Base-by-base conservation (phyloP, 2,888 invertebrate genomes). In the Drosophila antonietae region DNA sequence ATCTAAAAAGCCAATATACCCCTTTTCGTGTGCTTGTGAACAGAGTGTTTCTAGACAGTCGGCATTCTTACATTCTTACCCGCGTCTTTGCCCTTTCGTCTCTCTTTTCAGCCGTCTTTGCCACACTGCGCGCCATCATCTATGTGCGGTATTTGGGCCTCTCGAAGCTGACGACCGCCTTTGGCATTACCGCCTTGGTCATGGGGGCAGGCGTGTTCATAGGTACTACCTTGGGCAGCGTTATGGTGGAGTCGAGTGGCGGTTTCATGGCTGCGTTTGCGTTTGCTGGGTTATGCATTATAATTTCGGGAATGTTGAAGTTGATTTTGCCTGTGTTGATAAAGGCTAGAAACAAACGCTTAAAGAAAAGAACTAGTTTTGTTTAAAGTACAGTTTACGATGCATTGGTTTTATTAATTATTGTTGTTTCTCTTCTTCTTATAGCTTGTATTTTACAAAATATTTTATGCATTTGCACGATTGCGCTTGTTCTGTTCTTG, bases 111-210 rank as follows among this genome's bases (percentile, higher is more conserved):
- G 97, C 97, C 28, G 95, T 95, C 47, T 96, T 95, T 90, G 95
- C 96, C 10, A 95, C 96, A 0, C 93, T 97, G 55, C 94, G 97
- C 72, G 95, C 97, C 31, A 95, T 97, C 58, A 94, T 97, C 59
- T 94, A 96, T 64, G 97, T 97, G 9, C 96, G 96, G 80, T 93
- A 96, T 20, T 91, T 97, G 61, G 96, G 97, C 0, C 93, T 97
- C 76, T 95, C 96, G 73, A 95, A 95, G 85, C 92, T 97, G 70
- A 97, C 96, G 18, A 97, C 96, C 91, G 96, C 96, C 31, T 97
- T 96, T 91, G 97, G 97, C 20, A 92, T 97, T 35, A 93, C 95
- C 14, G 93, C 96, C 53, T 93, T 97, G 81, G 96, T 96, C 88
- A 96, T 96, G 94, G 97, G 97, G 6, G 87, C 96, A 52, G 96